Evolutionary conservation across 2,797 vertebrate genomes (phyloP).

Genomic region (Graptemys geographica): DNA sequence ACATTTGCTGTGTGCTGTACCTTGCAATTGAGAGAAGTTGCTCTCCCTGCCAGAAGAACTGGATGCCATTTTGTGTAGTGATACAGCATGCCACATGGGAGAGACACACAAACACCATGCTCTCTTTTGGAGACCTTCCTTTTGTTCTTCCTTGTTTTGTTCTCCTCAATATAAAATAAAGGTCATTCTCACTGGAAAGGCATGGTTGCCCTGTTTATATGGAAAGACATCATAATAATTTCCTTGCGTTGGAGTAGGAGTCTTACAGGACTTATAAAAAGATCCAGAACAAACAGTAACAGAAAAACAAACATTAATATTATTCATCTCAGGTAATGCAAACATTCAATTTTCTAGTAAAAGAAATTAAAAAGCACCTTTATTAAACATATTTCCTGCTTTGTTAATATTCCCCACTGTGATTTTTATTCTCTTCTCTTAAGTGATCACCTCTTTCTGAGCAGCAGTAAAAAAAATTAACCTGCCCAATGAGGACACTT

Average conservation of each 20-base stretch:
- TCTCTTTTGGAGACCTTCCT: neutral
- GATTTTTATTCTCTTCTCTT: constrained; percentile 66
- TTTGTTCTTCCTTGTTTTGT: neutral
- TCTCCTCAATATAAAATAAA: neutral
- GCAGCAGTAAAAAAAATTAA: constrained; percentile 55
- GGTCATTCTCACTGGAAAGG: neutral
- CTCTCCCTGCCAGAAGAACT: neutral
- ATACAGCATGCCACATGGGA: no score
- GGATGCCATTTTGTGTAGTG: neutral
- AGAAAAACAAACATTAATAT: neutral
- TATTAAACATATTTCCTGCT: constrained; percentile 67
- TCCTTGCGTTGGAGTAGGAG: neutral
- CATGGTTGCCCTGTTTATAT: fast-evolving
- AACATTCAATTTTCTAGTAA: constrained; percentile 21
- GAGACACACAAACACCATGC: neutral
- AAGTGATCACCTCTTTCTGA: constrained; percentile 66
- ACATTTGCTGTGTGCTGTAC: neutral
- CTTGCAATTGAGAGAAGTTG: fast-evolving
- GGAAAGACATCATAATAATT: neutral
- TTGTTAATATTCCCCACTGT: constrained; percentile 43
- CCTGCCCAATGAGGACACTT: constrained; percentile 62
- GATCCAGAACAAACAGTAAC: neutral
- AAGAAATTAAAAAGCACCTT: constrained; percentile 46
- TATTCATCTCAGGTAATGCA: constrained; percentile 55
- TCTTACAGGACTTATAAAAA: neutral